A percentile compares a stretch with the other conserved stretches of the same genome.
Conservation (phyloP, 2,113 vertebrate species). For the Cervus canadensis region DNA sequence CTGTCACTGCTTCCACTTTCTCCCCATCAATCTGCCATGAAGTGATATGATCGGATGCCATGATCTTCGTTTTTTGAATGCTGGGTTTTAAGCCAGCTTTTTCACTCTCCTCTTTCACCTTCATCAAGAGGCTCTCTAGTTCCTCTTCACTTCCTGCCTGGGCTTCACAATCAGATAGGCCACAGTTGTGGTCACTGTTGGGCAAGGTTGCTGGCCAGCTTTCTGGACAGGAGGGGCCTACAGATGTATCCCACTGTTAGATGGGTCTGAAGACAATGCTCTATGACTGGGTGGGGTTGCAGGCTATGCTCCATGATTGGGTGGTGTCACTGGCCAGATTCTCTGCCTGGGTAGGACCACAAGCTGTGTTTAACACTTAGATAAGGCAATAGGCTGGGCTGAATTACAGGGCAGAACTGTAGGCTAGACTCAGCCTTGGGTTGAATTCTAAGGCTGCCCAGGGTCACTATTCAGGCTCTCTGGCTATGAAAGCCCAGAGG, state of each 20-base stretch:
- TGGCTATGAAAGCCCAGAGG: not conserved
- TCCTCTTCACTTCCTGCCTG: not conserved
- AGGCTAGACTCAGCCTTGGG: not conserved
- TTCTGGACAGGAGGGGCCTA: not conserved
- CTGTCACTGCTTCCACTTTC: not conserved
- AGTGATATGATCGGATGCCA: rapidly evolving
- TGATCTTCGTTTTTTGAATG: not conserved
- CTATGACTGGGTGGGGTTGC: not conserved
- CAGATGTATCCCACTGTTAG: too few species aligned
- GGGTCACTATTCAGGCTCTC: not conserved
- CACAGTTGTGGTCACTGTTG: not conserved
- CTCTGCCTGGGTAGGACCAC: not conserved
- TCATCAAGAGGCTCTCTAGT: not conserved
- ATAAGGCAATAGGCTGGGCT: not conserved
- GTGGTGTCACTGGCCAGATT: not conserved
- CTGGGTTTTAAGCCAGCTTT: not conserved
- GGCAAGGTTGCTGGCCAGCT: not conserved
- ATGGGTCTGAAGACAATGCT: not conserved
- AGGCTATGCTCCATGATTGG: not conserved
- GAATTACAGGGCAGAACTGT: not conserved
- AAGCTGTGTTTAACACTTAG: not conserved
- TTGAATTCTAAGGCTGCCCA: not conserved
- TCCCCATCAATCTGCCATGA: not conserved
- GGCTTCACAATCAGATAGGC: not conserved
- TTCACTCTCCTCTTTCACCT: not conserved